Evolutionary conservation across 2,113 vertebrate genomes (phyloP).

Genomic region (Pterocles burchelli): DNA sequence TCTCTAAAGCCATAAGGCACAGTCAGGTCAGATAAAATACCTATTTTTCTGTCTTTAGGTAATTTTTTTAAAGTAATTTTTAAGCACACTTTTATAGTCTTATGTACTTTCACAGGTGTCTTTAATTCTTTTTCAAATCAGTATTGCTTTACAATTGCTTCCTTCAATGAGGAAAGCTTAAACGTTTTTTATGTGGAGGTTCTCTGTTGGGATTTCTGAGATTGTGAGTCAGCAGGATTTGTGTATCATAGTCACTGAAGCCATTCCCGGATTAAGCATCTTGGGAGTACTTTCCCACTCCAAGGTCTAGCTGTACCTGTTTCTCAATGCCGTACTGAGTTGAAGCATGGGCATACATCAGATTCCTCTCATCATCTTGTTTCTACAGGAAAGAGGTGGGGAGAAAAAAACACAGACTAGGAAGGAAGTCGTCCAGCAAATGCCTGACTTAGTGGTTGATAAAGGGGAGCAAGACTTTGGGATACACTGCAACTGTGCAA

Average conservation of each 20-base stretch:
- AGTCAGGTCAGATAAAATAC: not conserved
- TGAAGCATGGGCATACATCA: not conserved
- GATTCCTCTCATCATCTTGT: not conserved
- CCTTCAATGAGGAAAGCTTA: not conserved
- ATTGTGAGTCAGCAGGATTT: slow-evolving; percentile 27
- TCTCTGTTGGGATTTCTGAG: not conserved
- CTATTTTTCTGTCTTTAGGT: not conserved
- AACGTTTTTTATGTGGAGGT: not conserved
- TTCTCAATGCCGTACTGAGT: accelerated
- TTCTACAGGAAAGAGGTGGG: not conserved
- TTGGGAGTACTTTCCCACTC: not conserved
- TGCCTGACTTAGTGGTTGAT: not conserved
- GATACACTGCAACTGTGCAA: not conserved
- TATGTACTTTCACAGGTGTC: not conserved
- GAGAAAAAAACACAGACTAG: not conserved
- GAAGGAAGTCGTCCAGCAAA: not conserved
- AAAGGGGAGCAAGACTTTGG: not conserved
- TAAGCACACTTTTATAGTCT: not conserved
- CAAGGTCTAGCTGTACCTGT: not conserved
- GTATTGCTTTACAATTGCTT: not conserved
- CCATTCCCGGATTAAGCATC: not conserved
- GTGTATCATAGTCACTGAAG: not conserved
- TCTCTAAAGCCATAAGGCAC: not conserved
- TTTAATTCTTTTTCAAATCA: not conserved
- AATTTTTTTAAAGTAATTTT: not conserved